Evolutionary conservation across 2,888 invertebrate genomes (phyloP), one percentile per base, ranked within the genome.

Genomic region (Plusia festucae): DNA sequence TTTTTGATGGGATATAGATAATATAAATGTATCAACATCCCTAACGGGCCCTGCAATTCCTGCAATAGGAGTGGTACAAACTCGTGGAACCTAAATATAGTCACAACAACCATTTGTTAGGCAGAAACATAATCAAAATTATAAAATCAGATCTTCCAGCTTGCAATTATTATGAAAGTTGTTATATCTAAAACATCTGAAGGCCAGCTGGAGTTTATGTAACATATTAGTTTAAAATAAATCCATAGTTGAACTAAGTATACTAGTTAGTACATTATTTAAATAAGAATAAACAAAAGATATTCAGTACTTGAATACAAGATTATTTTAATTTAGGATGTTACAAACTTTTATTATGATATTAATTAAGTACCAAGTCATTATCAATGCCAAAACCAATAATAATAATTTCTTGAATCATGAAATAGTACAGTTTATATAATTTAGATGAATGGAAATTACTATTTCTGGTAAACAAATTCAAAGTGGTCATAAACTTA

Each of bases 151-250:
- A 49, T 49, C 46, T 20, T 2, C 40, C n/a, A 40, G 7, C 46
- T 49, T 46, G 46, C 13, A 49, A 18, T 18, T 18, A 46, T 34
- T 18, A 46, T 16, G 18, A 49, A 49, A 49, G 46, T 49, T 49
- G 46, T 49, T 49, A 20, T 49, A 49, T 49, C 16, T 46, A 18
- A 18, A 49, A 49, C 13, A 11, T 16, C 20, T 49, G 46, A 49
- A 49, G 46, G 46, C 46, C 46, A 49, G 46, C 20, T 49, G 20
- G 46, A 9, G 18, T 49, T 49, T 46, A n/a, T 40, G n/a, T 40
- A 40, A 40, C 40, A 40, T n/a, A 40, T 40, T n/a, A n/a, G 40
- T 40, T 40, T 40, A 40, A 40, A n/a, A n/a, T n/a, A n/a, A n/a
- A n/a, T n/a, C n/a, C n/a, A n/a, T n/a, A n/a, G n/a, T n/a, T n/a